Percentiles rank a stretch among this genome's conserved stretches.
These are phyloP conservation scores for Epizoanthus ramosus DNA, from an alignment of 92 coral and sea anemone species.

Conservation along the genomic window DNA sequence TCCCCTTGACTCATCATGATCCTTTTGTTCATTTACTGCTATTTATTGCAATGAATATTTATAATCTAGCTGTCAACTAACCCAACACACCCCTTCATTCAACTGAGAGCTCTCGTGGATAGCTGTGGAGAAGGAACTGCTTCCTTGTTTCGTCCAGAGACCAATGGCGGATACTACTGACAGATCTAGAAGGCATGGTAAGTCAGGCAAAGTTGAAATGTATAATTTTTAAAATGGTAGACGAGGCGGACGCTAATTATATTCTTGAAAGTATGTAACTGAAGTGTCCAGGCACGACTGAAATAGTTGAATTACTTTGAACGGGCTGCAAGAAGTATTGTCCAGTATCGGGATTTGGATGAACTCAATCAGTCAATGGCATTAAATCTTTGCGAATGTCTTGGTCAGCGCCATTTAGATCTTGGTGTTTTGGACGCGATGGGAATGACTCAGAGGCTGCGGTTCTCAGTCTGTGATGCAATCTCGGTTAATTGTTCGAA, in stretches of 20 bases:
- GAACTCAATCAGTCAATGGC: background rate
- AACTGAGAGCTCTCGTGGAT: background rate
- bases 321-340: no score
- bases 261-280: no score
- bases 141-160: background rate
- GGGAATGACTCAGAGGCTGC: no score
- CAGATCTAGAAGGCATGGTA: slow-evolving; percentile 28
- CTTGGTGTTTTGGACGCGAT: background rate
- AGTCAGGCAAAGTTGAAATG: background rate
- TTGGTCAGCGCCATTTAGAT: background rate
- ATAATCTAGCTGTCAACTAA: background rate
- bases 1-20: no score
- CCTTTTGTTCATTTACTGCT: slow-evolving; percentile 11
- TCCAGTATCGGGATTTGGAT: no score
- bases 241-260: no score
- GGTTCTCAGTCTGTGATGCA: no score
- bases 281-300: background rate
- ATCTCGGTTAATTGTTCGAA: no score
- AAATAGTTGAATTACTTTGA: background rate
- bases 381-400: background rate
- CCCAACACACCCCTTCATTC: background rate
- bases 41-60: slow-evolving; percentile 6
- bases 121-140: background rate
- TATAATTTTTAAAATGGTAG: no score
- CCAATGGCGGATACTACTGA: slow-evolving; percentile 37